Percentiles rank a stretch among this genome's conserved stretches.
These are phyloP conservation scores for Pteropus rufus DNA, from an alignment of 2,797 vertebrate genomes.

Conservation along the genomic window DNA sequence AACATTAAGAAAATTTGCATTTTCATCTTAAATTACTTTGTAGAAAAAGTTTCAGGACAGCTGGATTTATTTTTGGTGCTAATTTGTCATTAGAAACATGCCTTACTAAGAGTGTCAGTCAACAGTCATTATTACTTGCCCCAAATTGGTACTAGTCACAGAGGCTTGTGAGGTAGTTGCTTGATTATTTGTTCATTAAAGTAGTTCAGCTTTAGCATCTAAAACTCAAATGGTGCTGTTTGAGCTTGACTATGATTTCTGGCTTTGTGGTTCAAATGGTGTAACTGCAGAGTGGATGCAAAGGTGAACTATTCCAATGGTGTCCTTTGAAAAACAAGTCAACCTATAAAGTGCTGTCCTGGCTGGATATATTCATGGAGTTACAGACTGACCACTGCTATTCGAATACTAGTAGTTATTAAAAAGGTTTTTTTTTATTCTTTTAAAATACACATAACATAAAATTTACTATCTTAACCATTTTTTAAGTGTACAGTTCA, in stretches of 20 bases:
- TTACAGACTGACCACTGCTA: neutral
- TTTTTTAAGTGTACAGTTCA: neutral
- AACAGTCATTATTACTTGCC: neutral
- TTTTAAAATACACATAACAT: neutral
- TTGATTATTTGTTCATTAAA: neutral
- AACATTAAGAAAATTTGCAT: neutral
- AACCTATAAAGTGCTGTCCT: neutral
- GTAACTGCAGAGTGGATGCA: neutral
- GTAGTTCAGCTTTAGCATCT: neutral
- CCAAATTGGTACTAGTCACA: neutral
- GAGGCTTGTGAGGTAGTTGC: neutral
- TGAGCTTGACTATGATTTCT: neutral
- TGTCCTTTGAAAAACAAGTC: neutral
- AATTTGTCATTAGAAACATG: neutral
- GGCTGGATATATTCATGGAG: neutral
- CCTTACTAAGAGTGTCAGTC: neutral
- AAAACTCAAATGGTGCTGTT: neutral
- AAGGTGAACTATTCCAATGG: neutral
- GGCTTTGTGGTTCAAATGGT: neutral
- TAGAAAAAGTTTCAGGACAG: neutral
- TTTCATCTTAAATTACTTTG: neutral
- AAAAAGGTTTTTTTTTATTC: neutral
- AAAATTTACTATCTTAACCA: neutral
- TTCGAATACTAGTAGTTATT: neutral
- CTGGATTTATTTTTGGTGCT: neutral